Conservation (phyloP, 2,888 invertebrate genomes). For the Andrena haemorrhoa region DNA sequence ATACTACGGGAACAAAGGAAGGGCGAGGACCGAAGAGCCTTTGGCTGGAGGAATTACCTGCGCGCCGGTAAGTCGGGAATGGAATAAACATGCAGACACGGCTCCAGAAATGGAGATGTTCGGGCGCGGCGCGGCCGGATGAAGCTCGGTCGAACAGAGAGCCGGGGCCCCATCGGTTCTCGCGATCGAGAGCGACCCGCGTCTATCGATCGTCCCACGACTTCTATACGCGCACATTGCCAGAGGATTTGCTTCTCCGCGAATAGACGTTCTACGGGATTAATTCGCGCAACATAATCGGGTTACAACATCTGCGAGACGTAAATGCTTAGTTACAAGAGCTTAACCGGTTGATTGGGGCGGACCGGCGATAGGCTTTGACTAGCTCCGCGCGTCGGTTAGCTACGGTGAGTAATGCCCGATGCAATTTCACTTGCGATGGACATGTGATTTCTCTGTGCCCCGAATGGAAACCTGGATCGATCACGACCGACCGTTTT, state of each 20-base stretch:
- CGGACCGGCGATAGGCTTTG: conserved; percentile 37
- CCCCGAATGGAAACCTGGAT: background rate
- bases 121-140: background rate
- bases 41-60: conserved; percentile 9
- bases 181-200: conserved; percentile 10
- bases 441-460: conserved; percentile 17
- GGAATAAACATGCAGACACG: conserved; percentile 2
- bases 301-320: conserved; percentile 54
- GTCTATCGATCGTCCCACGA: conserved; percentile 35
- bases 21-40: background rate
- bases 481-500: background rate
- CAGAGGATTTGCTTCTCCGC: conserved; percentile 44
- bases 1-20: conserved; percentile 20
- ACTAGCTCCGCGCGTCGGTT: conserved; percentile 24
- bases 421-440: conserved; percentile 10
- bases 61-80: conserved; percentile 7
- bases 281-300: conserved; percentile 58
- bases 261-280: conserved; percentile 55
- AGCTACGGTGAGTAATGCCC: conserved; percentile 6
- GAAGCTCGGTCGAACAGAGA: conserved; percentile 10
- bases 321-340: conserved; percentile 61
- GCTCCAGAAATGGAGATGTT: background rate
- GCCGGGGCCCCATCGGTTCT: background rate
- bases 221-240: conserved; percentile 23
- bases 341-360: conserved; percentile 53